These are phyloP conservation scores for Sebastes baramenuke DNA, from an alignment of 2,797 vertebrate genomes.

Conservation along the genomic window DNA sequence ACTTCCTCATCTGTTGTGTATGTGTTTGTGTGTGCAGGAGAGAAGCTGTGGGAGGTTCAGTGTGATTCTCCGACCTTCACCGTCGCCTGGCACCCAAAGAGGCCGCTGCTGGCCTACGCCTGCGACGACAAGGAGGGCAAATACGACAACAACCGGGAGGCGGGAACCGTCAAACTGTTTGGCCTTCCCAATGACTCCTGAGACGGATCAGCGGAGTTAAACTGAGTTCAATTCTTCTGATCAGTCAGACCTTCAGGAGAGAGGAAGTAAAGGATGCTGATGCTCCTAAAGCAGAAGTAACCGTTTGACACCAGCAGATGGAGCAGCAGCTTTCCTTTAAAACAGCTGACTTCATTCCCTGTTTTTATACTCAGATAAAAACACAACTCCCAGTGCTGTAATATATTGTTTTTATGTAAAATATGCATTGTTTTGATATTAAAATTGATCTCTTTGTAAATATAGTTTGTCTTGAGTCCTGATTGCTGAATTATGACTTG, in stretches of 20 bases:
- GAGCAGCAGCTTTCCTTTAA: neutral
- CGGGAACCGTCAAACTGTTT: slow-evolving; percentile 96
- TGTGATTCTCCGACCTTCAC: slow-evolving; percentile 98
- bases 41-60: slow-evolving; percentile 98
- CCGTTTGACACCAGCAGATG: slow-evolving; percentile 49
- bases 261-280: neutral
- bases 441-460: slow-evolving; percentile 40
- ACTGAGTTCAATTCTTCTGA: too few relatives aligned
- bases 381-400: slow-evolving; percentile 35
- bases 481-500: neutral
- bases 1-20: fast-evolving
- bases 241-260: neutral
- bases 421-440: slow-evolving; percentile 54
- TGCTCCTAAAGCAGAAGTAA: neutral
- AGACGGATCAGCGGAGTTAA: neutral
- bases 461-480: neutral
- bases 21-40: slow-evolving; percentile 79
- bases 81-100: slow-evolving; percentile 97
- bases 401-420: slow-evolving; percentile 58
- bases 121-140: slow-evolving; percentile 99
- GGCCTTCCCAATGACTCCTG: slow-evolving; percentile 96
- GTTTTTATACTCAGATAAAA: slow-evolving; percentile 9
- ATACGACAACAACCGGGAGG: slow-evolving; percentile 96
- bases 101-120: slow-evolving; percentile 93
- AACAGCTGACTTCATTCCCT: neutral